These are phyloP conservation scores for Petrophora chlorosata DNA, from an alignment of 2,888 invertebrate genomes.

Conservation along the genomic window DNA sequence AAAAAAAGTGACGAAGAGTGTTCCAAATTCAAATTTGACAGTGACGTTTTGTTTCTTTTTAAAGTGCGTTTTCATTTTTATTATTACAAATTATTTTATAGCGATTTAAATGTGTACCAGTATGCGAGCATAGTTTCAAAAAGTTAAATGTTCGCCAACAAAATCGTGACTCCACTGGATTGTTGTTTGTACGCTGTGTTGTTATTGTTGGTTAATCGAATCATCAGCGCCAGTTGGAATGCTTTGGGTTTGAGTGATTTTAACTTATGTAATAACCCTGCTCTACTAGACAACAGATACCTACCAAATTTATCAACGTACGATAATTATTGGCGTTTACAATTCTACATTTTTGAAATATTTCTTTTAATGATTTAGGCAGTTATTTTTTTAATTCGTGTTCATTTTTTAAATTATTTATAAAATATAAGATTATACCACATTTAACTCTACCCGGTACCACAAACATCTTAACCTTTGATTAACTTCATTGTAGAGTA, in stretches of 20 bases:
- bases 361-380: too few species aligned
- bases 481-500: too few species aligned
- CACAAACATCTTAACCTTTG: too few species aligned
- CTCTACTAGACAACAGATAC: not conserved
- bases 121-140: slow-evolving; percentile 16
- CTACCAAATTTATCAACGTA: not conserved
- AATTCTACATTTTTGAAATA: too few species aligned
- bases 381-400: too few species aligned
- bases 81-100: slow-evolving; percentile 35
- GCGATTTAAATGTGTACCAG: slow-evolving; percentile 18
- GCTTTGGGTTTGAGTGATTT: slow-evolving; percentile 11
- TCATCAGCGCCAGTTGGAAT: slow-evolving; percentile 14
- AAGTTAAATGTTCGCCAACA: slow-evolving; percentile 30
- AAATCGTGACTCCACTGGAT: slow-evolving; percentile 28
- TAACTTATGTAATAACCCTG: not conserved
- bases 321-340: too few species aligned
- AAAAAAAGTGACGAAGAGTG: slow-evolving; percentile 29
- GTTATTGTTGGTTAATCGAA: slow-evolving; percentile 27
- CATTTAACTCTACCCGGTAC: too few species aligned
- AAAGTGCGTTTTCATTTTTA: slow-evolving; percentile 31
- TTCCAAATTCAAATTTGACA: slow-evolving; percentile 39
- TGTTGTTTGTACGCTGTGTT: slow-evolving; percentile 32
- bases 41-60: slow-evolving; percentile 37
- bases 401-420: too few species aligned
- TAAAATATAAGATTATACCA: too few species aligned